Conservation (phyloP, 2,113 vertebrate genomes). For the Sprattus sprattus region DNA sequence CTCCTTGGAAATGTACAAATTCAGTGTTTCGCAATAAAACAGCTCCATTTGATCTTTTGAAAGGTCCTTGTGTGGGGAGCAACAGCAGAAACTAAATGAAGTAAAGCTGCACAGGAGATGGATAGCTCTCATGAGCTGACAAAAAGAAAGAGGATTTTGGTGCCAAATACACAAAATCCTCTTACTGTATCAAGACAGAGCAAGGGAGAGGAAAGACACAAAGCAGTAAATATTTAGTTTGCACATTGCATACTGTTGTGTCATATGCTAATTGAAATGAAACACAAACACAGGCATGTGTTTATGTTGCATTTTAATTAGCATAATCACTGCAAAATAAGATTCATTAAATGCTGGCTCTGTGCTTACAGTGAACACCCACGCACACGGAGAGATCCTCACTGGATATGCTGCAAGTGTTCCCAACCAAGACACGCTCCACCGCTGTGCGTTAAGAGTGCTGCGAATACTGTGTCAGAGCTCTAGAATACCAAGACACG, state of each 20-base stretch:
- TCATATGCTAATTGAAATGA: neutral
- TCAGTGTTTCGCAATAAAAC: neutral
- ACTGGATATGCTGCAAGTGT: slow-evolving; percentile 11
- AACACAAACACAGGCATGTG: neutral
- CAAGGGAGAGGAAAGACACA: neutral
- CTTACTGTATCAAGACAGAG: neutral
- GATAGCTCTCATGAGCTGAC: neutral
- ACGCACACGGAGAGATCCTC: neutral
- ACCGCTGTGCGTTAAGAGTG: neutral
- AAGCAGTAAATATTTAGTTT: neutral
- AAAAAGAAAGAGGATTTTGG: neutral
- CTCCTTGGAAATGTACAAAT: neutral
- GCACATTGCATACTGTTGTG: neutral
- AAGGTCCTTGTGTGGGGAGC: neutral
- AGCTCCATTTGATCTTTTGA: neutral
- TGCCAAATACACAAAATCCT: neutral
- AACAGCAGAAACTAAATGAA: neutral
- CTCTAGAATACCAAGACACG: neutral
- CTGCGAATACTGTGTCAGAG: neutral
- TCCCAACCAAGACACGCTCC: neutral
- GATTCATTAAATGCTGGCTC: neutral
- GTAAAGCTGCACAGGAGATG: neutral
- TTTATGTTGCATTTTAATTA: neutral
- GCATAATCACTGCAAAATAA: slow-evolving; percentile 20
- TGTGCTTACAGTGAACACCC: slow-evolving; percentile 8